Evolutionary conservation across 2,113 vertebrate species (phyloP).

Genomic region (Cheilinus undulatus): DNA sequence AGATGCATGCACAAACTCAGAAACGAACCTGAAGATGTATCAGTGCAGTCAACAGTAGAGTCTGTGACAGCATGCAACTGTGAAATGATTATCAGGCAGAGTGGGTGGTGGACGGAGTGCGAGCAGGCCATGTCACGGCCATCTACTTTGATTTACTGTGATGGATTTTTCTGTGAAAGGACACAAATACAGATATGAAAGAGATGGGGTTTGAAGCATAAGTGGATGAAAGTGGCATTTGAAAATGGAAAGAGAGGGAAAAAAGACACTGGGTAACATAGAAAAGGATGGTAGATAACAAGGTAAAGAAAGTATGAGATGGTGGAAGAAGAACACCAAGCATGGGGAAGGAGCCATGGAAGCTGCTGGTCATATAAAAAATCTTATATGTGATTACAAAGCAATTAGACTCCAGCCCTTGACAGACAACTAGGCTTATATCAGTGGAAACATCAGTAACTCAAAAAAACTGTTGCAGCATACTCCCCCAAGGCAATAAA

Average conservation of each 20-base stretch:
- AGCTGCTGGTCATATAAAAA: no score
- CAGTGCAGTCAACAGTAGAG: conserved; percentile 10
- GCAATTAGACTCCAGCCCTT: conserved; percentile 74
- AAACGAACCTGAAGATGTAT: conserved; percentile 3
- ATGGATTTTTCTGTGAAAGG: conserved; percentile 40
- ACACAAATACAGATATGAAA: conserved; percentile 55
- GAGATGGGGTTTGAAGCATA: conserved; percentile 12
- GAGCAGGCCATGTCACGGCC: conserved; percentile 36
- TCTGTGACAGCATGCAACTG: conserved; percentile 34
- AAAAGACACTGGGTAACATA: conserved; percentile 67
- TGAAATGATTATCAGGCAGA: conserved; percentile 42
- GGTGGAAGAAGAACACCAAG: no score
- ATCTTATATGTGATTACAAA: no score
- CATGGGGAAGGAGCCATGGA: no score
- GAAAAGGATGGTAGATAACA: conserved; percentile 54
- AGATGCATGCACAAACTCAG: not conserved
- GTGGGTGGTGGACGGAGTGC: conserved; percentile 39
- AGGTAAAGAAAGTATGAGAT: no score
- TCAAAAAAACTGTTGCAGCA: conserved; percentile 49
- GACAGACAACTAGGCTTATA: conserved; percentile 76
- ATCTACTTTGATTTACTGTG: conserved; percentile 43
- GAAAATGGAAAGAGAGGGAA: conserved; percentile 47
- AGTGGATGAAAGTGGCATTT: conserved; percentile 28
- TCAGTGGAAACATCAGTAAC: conserved; percentile 78
- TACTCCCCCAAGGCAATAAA: conserved; percentile 49